Conservation (phyloP, 2,888 invertebrate species). For the Hartigia nigra region DNA sequence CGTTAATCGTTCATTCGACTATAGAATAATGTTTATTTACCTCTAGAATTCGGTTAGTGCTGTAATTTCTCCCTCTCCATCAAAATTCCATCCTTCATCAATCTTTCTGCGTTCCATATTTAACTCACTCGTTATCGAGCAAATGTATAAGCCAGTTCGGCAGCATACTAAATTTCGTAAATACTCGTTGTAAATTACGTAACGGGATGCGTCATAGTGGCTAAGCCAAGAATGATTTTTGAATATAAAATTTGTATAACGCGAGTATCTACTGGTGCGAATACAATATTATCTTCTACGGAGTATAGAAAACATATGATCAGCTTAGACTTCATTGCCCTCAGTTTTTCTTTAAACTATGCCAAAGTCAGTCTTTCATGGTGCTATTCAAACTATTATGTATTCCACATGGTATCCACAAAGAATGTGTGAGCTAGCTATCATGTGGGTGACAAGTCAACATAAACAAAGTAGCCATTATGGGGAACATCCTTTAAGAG, state of each 20-base stretch:
- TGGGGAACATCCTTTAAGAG: not conserved
- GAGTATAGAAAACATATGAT: not conserved
- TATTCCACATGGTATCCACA: not conserved
- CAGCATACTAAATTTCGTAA: not conserved
- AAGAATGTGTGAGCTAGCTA: not conserved
- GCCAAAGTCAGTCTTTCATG: not conserved
- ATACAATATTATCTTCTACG: not conserved
- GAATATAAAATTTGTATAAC: not conserved
- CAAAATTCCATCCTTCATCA: not conserved
- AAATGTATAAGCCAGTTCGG: not conserved
- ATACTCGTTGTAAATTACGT: not conserved
- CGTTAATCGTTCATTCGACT: conserved; percentile 16
- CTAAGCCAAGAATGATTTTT: not conserved
- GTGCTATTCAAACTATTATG: not conserved
- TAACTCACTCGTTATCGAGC: not conserved
- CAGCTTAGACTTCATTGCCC: not conserved
- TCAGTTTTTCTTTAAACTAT: not conserved
- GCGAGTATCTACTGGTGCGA: not conserved
- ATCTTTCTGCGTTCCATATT: not conserved
- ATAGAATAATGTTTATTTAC: conserved; percentile 5
- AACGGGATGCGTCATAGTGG: not conserved
- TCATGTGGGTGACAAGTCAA: not conserved
- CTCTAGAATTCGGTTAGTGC: not conserved
- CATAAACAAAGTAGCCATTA: not conserved
- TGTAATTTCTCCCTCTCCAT: not conserved